Base-by-base conservation (phyloP, 2,888 invertebrate genomes). In the Caenorhabditis sp. region DNA sequence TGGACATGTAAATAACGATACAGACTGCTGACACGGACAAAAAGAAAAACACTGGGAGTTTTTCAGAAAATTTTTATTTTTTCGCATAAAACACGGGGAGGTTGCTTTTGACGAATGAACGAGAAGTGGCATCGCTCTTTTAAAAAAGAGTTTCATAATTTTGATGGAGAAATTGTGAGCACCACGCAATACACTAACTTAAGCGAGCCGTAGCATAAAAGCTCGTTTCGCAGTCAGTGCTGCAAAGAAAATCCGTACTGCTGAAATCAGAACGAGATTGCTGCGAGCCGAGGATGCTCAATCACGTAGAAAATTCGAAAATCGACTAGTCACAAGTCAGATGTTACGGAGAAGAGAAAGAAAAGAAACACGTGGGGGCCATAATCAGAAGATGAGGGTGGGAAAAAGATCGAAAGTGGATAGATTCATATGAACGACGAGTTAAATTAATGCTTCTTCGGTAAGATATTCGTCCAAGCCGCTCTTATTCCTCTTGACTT, bases 401-500 rank as follows among this genome's bases (percentile, higher is more conserved):
- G 26, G 20, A 20, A 43, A 48, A 66, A 66, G 46, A 66, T 61
- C 53, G n/a, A 66, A 66, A 46, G 32, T 62, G 66, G 56, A 68
- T 62, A 75, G 68, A 45, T 68, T 55, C 62, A 68, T 65, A 74
- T 61, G 62, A 68, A 56, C 55, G 62, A 68, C 74, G 62, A 75
- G 75, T 75, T 75, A 63, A 62, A 62, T 63, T 62, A 56, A 65
- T 56, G 65, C 45, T 59, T 53, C 58, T 50, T 41, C 48, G 26
- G 20, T 70, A n/a, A n/a, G 48, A 39, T 63, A 43, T 20, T 17
- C 13, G 26, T 15, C 46, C 24, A 17, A 15, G 13, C 11, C 26
- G 11, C 27, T 24, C 24, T 78, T 46, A 82, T 39, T 84, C 86
- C 91, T 98, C 97, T 93, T 97, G 96, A 93, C 96, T 97, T 93